phyloP scores from a whole-genome alignment of 2,888 invertebrate genomes.

The Dolichomitus sp. region DNA sequence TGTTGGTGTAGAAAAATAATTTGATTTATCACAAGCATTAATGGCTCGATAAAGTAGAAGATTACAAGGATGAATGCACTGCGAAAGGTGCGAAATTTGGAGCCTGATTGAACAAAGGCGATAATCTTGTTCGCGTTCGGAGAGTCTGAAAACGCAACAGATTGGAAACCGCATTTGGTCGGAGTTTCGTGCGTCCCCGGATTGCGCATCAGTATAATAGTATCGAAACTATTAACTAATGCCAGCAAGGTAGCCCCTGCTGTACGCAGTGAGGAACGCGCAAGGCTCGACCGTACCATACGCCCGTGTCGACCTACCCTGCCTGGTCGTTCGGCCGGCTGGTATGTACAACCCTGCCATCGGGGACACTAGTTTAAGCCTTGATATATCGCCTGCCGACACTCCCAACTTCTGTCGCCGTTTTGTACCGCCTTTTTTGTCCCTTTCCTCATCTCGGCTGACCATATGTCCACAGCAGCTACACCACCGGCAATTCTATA shows the following conservation, averaged over 20 bases:
- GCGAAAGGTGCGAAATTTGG: constrained; percentile 30
- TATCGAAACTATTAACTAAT: constrained; percentile 85
- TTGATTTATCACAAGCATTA: not conserved
- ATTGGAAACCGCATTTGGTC: constrained; percentile 86
- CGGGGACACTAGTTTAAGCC: constrained; percentile 84
- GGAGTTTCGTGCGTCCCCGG: constrained; percentile 74
- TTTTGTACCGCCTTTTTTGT: constrained; percentile 83
- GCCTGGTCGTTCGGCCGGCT: constrained; percentile 56
- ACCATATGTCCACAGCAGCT: constrained; percentile 82
- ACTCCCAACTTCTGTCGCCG: constrained; percentile 86
- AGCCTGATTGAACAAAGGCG: constrained; percentile 38
- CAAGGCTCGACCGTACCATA: constrained; percentile 79
- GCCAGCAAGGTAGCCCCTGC: constrained; percentile 72
- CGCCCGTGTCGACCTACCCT: constrained; percentile 73
- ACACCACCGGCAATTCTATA: constrained; percentile 66
- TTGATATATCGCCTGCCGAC: constrained; percentile 86
- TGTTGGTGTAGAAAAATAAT: not conserved
- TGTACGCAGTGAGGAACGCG: constrained; percentile 61
- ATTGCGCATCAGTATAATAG: constrained; percentile 71
- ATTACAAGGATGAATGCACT: not conserved
- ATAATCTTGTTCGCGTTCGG: constrained; percentile 58
- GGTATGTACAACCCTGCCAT: constrained; percentile 69
- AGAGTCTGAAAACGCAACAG: constrained; percentile 84
- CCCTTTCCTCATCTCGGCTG: constrained; percentile 74
- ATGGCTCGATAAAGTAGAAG: not conserved